Conservation (phyloP, 2,888 invertebrate genomes). For the Penaeus monodon region DNA sequence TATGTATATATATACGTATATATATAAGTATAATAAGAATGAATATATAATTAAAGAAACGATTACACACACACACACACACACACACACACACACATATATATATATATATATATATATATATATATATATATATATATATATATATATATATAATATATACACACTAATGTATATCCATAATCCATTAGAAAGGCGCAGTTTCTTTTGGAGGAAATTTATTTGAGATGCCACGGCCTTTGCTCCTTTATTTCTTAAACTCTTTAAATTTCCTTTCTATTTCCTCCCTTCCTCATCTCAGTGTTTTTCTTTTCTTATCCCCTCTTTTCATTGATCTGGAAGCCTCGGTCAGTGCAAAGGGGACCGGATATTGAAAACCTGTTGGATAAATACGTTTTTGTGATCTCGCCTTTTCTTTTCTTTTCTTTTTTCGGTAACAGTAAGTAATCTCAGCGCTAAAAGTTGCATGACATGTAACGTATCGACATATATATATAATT, state of each 20-base stretch:
- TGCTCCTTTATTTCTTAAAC: not conserved
- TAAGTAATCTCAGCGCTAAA: no score
- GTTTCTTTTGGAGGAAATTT: not conserved
- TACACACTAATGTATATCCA: not conserved
- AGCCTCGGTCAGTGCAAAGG: not conserved
- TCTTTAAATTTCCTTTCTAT: not conserved
- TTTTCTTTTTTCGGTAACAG: not conserved
- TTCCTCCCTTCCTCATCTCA: not conserved
- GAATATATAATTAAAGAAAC: not conserved
- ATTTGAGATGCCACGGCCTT: not conserved
- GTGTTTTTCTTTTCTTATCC: no score
- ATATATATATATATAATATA: not conserved
- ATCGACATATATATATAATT: no score
- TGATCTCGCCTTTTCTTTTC: not conserved
- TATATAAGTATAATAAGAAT: no score
- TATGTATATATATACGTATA: no score
- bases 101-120: constrained; percentile 22
- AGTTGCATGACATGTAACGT: no score
- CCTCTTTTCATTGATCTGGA: no score
- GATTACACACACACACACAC: no score
- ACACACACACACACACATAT: not conserved
- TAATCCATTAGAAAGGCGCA: not conserved
- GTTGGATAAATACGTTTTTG: not conserved
- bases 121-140: constrained; percentile 21
- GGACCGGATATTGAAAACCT: not conserved